Percentiles rank a stretch among this genome's conserved stretches.
These are phyloP conservation scores for Pelobates cultripes DNA, from an alignment of 2,797 vertebrate species.

Conservation along the genomic window DNA sequence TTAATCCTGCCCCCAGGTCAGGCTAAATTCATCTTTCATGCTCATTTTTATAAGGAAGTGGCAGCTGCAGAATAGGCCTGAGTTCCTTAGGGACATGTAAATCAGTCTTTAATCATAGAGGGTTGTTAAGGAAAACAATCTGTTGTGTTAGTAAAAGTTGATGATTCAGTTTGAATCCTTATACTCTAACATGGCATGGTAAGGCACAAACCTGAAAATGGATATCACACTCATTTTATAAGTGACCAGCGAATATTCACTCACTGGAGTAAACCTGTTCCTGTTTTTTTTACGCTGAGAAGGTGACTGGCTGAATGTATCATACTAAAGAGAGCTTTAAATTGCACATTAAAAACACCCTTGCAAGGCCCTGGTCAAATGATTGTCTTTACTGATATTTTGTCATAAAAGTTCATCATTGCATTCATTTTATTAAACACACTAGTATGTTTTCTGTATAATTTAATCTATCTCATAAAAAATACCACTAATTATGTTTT, in stretches of 20 bases:
- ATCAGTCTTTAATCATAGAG: constrained; percentile 65
- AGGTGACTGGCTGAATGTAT: background rate
- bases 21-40: constrained; percentile 69
- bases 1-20: constrained; percentile 73
- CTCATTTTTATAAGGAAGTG: constrained; percentile 66
- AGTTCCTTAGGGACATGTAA: constrained; percentile 72
- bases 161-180: constrained; percentile 22
- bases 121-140: constrained; percentile 61
- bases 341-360: too few species aligned
- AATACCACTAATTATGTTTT: too few species aligned
- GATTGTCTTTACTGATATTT: too few species aligned
- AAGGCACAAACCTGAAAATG: constrained; percentile 30
- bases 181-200: constrained; percentile 21
- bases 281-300: background rate
- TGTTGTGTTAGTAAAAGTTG: constrained; percentile 35
- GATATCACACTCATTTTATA: background rate
- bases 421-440: too few species aligned
- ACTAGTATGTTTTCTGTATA: too few species aligned
- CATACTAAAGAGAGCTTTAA: too few species aligned
- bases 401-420: too few species aligned
- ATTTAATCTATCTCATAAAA: too few species aligned
- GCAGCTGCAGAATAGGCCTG: constrained; percentile 57
- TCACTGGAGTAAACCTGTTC: constrained; percentile 1
- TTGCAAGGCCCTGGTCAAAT: too few species aligned
- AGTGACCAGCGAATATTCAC: constrained; percentile 39